phyloP scores from a whole-genome alignment of 2,797 vertebrate species.

The Oreochromis mossambicus region DNA sequence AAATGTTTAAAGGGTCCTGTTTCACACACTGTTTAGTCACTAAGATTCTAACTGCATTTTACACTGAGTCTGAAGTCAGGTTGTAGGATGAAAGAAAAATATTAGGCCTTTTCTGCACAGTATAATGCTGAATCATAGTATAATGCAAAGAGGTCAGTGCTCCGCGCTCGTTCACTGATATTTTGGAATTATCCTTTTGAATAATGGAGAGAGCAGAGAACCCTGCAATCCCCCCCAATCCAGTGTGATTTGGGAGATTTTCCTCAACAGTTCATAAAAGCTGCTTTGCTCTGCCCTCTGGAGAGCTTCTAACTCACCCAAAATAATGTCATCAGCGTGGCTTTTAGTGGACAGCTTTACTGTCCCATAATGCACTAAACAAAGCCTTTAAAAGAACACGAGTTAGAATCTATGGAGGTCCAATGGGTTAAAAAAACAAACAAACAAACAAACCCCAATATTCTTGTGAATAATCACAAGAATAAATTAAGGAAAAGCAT shows the following conservation, averaged over 20 bases:
- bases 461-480: background rate
- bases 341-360: background rate
- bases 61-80: background rate
- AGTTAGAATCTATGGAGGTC: background rate
- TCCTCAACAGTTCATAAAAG: background rate
- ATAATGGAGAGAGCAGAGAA: background rate
- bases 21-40: slow-evolving; percentile 1
- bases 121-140: background rate
- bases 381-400: background rate
- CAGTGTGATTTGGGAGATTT: background rate
- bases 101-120: background rate
- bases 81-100: background rate
- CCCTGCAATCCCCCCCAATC: background rate
- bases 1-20: slow-evolving; percentile 12
- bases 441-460: background rate
- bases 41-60: background rate
- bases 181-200: background rate
- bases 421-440: background rate
- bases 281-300: background rate
- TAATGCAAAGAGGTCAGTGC: background rate
- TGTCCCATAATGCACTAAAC: background rate
- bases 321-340: background rate
- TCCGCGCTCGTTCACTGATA: background rate
- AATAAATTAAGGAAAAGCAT: background rate
- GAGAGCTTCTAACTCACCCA: background rate